phyloP scores from a whole-genome alignment of 1,140 invertebrate species.

The Drosophila ohnishii region DNA sequence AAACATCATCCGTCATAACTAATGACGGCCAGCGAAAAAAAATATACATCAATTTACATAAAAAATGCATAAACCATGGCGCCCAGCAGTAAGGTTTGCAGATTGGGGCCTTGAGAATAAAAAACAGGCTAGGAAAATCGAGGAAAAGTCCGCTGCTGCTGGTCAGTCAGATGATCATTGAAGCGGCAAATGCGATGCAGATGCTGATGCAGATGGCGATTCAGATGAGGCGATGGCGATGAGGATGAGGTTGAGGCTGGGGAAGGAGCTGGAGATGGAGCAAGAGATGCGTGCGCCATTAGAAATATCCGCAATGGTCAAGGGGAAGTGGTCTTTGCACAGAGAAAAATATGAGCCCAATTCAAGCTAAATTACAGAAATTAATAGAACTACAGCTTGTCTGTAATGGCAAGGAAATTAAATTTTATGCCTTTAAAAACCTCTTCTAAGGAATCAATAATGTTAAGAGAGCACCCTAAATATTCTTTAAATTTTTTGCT shows the following conservation, averaged over 20 bases:
- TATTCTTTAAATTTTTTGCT: neutral
- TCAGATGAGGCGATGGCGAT: constrained; percentile 63
- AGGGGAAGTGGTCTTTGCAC: constrained; percentile 6
- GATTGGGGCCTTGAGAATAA: constrained; percentile 22
- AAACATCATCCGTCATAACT: constrained; percentile 73
- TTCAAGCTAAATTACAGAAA: too few species aligned
- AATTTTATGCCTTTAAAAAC: neutral
- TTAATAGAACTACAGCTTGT: neutral
- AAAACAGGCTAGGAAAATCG: constrained; percentile 26
- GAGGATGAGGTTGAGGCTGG: neutral
- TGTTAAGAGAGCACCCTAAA: neutral
- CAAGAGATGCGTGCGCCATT: constrained; percentile 67
- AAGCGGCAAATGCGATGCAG: constrained; percentile 70
- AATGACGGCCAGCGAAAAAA: constrained; percentile 65
- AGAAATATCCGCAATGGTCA: constrained; percentile 46
- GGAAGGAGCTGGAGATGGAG: constrained; percentile 4
- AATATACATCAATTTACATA: constrained; percentile 78
- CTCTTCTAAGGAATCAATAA: too few species aligned
- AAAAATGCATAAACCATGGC: constrained; percentile 77
- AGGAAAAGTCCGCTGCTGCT: constrained; percentile 26
- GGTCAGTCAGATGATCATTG: constrained; percentile 72
- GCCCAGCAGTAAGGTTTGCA: constrained; percentile 41
- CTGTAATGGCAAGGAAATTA: neutral
- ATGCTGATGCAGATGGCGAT: constrained; percentile 55
- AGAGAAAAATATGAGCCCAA: neutral